Conservation (phyloP, 2,888 invertebrate species). For the Nemotelus pantherinus region DNA sequence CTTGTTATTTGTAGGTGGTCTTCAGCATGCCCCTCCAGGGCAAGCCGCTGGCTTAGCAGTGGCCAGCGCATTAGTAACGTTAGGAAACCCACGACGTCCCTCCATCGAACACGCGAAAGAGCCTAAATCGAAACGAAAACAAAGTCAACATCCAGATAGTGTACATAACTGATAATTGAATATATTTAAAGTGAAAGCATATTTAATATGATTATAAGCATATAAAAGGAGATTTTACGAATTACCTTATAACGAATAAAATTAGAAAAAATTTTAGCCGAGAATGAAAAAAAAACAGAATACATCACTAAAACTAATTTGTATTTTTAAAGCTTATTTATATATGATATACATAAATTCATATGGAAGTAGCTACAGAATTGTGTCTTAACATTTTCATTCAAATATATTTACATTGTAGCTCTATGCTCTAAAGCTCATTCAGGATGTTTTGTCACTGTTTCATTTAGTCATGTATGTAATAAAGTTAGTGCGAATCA, state of each 20-base stretch:
- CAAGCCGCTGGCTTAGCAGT: slow-evolving; percentile 86
- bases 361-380: slow-evolving; percentile 14
- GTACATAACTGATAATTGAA: slow-evolving; percentile 61
- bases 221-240: slow-evolving; percentile 28
- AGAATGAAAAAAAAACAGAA: background rate
- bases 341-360: background rate
- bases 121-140: slow-evolving; percentile 66
- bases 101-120: slow-evolving; percentile 71
- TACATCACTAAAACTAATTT: background rate
- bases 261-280: background rate
- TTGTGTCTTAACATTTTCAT: background rate
- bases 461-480: no score
- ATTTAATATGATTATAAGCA: slow-evolving; percentile 36
- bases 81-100: slow-evolving; percentile 81
- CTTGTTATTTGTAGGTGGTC: slow-evolving; percentile 77
- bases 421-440: background rate
- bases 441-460: no score
- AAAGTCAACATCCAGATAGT: slow-evolving; percentile 76
- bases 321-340: background rate
- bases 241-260: slow-evolving; percentile 11
- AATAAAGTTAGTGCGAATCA: no score
- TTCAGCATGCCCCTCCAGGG: slow-evolving; percentile 83
- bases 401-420: no score
- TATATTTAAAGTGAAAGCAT: slow-evolving; percentile 52
- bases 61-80: slow-evolving; percentile 88